These are phyloP conservation scores for Oreocharis arfaki DNA, from an alignment of 2,113 vertebrate species.

Conservation along the genomic window DNA sequence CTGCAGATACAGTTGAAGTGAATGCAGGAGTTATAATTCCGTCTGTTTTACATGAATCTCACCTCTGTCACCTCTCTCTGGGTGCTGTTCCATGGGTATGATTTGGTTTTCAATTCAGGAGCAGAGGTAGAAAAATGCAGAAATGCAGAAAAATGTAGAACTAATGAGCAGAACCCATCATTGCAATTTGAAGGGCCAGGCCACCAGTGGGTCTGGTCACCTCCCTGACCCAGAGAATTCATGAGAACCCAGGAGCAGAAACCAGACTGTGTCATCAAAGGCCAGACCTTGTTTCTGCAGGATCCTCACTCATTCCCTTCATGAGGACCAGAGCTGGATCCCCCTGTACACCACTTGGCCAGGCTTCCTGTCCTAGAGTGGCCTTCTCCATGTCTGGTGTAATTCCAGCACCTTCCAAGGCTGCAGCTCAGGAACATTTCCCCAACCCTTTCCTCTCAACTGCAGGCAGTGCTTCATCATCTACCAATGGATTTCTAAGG, in stretches of 20 bases:
- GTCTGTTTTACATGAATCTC: not conserved
- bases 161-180: not conserved
- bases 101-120: not conserved
- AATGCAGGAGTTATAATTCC: not conserved
- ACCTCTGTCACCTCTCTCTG: not conserved
- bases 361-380: not conserved
- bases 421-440: not conserved
- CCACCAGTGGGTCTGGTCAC: not conserved
- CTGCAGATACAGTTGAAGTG: not conserved
- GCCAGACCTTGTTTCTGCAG: not conserved
- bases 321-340: not conserved
- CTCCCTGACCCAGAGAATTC: not conserved
- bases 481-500: not conserved
- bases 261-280: not conserved
- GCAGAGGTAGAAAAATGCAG: not conserved
- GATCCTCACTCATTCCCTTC: not conserved
- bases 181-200: not conserved
- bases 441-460: not conserved
- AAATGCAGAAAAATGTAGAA: too few species aligned
- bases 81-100: not conserved
- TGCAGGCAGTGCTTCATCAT: not conserved
- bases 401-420: not conserved
- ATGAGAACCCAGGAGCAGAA: not conserved
- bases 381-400: not conserved
- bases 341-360: fast-evolving